Base-by-base conservation (phyloP, 2,888 invertebrate genomes). In the Brachynemurus nebulosus region DNA sequence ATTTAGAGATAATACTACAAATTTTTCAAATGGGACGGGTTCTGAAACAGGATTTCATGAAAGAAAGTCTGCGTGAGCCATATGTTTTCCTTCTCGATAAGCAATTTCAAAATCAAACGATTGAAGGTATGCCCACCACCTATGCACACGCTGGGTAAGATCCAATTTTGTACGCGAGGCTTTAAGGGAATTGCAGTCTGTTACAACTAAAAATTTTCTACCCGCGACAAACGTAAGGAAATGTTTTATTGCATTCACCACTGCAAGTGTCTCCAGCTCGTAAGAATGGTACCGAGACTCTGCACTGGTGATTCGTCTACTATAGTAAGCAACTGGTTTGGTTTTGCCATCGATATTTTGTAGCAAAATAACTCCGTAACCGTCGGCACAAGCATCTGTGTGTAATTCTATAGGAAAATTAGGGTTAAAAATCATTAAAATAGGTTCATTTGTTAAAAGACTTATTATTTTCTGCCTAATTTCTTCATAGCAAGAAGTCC, bases 71-170 rank as follows among this genome's bases (percentile, higher is more conserved):
- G 34, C 46, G 17, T 47, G 47, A 33, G 25, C 33, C 47, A 47
- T 47, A n/a, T 21, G 40, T 14, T 47, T 47, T 2, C 47, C 45
- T 14, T 45, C 47, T 8, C 42, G 14, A 30, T 47, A 35, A 27
- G 41, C 14, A 14, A 44, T 39, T 4, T 44, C 44, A 8, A 44
- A 44, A 23, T 43, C 18, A 17, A 44, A 44, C 2, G 45, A 52
- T 47, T 25, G 50, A 8, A 57, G 30, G 18, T 48, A 50, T 1
- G 54, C 51, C 54, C 54, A 57, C 54, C 55, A 56, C 0, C 55
- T 46, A 33, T 54, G 51, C 1, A 55, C 52, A 8, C 54, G 47
- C 5, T 53, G 54, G 2, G 50, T 52, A 5, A 57, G 34, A n/a
- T 58, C 51, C 2, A 25, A 50, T 42, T 57, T 55, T 1, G 42